Conservation (phyloP, 2,888 invertebrate genomes). For the Dryomyza anilis region DNA sequence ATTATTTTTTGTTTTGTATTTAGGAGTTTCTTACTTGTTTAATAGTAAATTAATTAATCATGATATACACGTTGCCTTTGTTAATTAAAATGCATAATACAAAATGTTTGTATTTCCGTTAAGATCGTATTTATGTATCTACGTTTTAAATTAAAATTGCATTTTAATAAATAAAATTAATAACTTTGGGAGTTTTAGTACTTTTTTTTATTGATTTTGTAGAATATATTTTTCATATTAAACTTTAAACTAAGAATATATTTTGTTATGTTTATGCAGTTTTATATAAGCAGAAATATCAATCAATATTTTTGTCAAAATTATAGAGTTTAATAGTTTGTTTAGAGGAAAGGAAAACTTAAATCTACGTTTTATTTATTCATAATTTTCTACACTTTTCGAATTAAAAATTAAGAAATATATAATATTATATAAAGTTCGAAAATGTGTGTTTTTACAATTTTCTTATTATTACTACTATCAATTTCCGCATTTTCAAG, state of each 20-base stretch:
- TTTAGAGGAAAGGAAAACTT: not conserved
- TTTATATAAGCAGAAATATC: not conserved
- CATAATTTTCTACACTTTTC: slow-evolving; percentile 4
- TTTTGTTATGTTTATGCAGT: not conserved
- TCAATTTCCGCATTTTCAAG: too few species aligned
- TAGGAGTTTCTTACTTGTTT: too few species aligned
- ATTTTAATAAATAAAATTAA: slow-evolving; percentile 44
- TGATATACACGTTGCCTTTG: too few species aligned
- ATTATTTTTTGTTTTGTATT: too few species aligned
- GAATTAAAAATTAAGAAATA: slow-evolving; percentile 1
- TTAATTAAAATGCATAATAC: too few species aligned
- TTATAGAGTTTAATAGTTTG: not conserved
- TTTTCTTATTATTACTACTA: slow-evolving; percentile 10
- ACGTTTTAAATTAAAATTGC: not conserved
- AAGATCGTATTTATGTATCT: not conserved
- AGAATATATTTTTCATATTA: slow-evolving; percentile 36
- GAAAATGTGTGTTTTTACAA: slow-evolving; percentile 4
- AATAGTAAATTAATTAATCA: too few species aligned
- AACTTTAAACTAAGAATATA: slow-evolving; percentile 11
- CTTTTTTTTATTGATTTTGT: slow-evolving; percentile 52
- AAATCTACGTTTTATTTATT: slow-evolving; percentile 7
- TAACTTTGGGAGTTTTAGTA: slow-evolving; percentile 49
- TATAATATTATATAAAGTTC: slow-evolving; percentile 14
- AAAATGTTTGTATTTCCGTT: too few species aligned
- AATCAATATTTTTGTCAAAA: not conserved